phyloP scores from a whole-genome alignment of 2,797 vertebrate species.

The Hydrolagus colliei region DNA sequence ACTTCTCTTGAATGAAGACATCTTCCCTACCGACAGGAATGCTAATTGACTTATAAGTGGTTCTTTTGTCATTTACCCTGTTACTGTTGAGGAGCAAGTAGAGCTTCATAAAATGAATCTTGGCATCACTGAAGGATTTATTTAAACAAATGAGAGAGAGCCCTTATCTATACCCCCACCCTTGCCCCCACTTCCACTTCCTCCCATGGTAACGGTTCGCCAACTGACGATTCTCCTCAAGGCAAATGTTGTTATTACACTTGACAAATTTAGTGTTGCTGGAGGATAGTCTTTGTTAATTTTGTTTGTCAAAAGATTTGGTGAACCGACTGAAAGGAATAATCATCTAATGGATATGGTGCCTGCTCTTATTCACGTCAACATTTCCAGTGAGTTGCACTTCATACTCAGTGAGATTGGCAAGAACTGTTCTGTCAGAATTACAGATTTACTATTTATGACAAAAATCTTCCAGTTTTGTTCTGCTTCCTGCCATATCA shows the following conservation, averaged over 20 bases:
- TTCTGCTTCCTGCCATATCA: background rate
- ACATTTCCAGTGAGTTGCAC: background rate
- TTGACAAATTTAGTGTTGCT: background rate
- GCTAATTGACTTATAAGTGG: slow-evolving; percentile 23
- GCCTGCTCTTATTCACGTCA: background rate
- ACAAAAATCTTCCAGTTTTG: background rate
- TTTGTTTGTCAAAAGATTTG: background rate
- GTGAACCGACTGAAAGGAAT: background rate
- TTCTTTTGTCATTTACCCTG: slow-evolving; percentile 21
- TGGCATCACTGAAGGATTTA: background rate
- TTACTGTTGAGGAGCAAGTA: background rate
- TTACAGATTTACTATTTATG: background rate
- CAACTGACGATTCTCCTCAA: background rate
- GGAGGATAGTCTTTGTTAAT: background rate
- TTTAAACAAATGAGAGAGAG: background rate
- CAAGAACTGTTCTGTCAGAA: background rate
- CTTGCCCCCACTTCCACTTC: background rate
- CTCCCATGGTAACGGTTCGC: background rate
- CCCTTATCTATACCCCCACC: too few relatives aligned
- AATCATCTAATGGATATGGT: too few relatives aligned
- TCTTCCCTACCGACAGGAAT: background rate
- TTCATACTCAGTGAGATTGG: background rate
- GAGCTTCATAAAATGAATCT: background rate
- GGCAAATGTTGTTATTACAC: background rate
- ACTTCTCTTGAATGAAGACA: slow-evolving; percentile 11